Evolutionary conservation across 2,113 vertebrate species (phyloP).

Genomic region (Cebidichthys violaceus): DNA sequence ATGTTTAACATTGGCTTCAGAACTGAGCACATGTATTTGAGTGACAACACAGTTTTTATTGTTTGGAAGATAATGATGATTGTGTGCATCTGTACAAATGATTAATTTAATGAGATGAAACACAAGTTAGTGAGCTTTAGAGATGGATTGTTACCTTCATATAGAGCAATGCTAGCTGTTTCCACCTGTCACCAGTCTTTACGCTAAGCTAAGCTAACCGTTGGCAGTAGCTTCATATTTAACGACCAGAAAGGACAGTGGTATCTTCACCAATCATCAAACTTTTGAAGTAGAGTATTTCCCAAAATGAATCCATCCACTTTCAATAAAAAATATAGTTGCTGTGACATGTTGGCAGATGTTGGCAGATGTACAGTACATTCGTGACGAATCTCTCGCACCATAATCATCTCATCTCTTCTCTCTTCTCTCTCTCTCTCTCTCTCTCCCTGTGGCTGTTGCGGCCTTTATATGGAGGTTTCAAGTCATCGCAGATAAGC

Average conservation of each 20-base stretch:
- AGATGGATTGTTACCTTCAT: neutral
- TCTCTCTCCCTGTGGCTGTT: constrained; percentile 35
- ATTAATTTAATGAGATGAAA: too few relatives aligned
- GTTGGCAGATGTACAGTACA: constrained; percentile 11
- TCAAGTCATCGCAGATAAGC: constrained; percentile 82
- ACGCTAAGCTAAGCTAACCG: neutral
- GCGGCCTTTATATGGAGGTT: constrained; percentile 74
- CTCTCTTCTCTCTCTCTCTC: constrained; percentile 12
- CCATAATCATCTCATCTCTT: constrained; percentile 57
- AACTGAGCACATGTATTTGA: neutral
- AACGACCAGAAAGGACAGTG: neutral
- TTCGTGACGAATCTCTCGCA: constrained; percentile 62
- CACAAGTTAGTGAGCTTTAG: neutral
- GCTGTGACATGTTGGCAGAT: constrained; percentile 43
- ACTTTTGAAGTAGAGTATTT: neutral
- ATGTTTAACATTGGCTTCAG: neutral
- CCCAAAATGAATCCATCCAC: neutral
- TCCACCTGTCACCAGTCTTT: neutral
- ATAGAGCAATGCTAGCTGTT: too few relatives aligned
- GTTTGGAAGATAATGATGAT: neutral
- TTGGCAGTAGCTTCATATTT: neutral
- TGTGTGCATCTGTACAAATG: neutral
- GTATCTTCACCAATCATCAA: neutral
- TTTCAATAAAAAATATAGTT: neutral
- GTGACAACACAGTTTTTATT: neutral